These are phyloP conservation scores for Hippoglossus hippoglossus DNA, from an alignment of 2,797 vertebrate genomes.

Conservation along the genomic window DNA sequence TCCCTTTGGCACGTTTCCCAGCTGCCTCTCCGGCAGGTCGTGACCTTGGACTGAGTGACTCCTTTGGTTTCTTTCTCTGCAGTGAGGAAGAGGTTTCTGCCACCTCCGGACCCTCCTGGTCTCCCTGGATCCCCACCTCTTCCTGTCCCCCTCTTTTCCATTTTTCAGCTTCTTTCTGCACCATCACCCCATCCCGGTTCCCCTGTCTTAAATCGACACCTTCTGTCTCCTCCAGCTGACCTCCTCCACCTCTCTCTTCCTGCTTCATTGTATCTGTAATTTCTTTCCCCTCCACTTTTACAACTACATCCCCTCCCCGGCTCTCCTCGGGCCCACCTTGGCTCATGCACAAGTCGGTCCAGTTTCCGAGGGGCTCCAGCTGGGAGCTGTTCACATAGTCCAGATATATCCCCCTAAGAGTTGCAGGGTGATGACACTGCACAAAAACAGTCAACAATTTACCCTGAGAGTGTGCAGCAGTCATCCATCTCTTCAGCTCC, in stretches of 20 bases:
- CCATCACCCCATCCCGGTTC: neutral
- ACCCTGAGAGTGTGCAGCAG: constrained; percentile 87
- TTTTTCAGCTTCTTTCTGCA: constrained; percentile 44
- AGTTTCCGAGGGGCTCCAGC: constrained; percentile 75
- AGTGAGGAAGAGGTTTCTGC: constrained; percentile 35
- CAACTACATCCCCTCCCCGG: constrained; percentile 49
- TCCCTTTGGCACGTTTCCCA: constrained; percentile 59
- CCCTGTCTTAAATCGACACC: neutral
- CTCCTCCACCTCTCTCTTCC: constrained; percentile 32
- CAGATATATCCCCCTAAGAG: constrained; percentile 90
- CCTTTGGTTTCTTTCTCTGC: constrained; percentile 63
- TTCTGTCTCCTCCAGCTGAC: constrained; percentile 15
- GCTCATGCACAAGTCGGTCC: constrained; percentile 65
- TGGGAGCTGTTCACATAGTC: constrained; percentile 90
- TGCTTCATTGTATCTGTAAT: constrained; percentile 12
- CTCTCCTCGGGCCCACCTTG: constrained; percentile 62
- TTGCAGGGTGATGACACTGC: constrained; percentile 87
- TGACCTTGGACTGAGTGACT: constrained; percentile 40
- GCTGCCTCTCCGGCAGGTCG: constrained; percentile 48
- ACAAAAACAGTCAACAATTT: constrained; percentile 91
- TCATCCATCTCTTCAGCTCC: constrained; percentile 91
- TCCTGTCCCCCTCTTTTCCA: constrained; percentile 42
- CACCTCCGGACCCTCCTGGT: constrained; percentile 62
- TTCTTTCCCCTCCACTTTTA: constrained; percentile 44
- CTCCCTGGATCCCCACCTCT: constrained; percentile 66